Percentiles rank a stretch among this genome's conserved stretches.
These are phyloP conservation scores for Polyodon spathula DNA, from an alignment of 2,113 vertebrate genomes.

Conservation along the genomic window DNA sequence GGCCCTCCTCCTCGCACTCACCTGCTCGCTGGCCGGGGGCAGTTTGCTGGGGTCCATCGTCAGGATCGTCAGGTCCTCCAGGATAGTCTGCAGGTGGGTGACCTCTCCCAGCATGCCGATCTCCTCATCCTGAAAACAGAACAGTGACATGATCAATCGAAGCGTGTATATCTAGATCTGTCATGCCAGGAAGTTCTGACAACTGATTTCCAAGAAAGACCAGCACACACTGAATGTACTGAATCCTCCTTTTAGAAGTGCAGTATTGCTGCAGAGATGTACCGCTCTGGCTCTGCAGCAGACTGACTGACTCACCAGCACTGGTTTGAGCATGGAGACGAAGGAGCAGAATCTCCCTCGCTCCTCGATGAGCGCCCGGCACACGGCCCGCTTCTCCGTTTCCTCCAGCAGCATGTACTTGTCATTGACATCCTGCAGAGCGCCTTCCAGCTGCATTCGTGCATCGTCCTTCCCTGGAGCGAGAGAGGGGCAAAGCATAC, in stretches of 20 bases:
- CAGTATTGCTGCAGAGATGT: background rate
- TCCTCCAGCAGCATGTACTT: constrained; percentile 66
- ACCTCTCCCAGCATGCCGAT: constrained; percentile 71
- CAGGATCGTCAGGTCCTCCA: constrained; percentile 58
- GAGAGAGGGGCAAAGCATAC: background rate
- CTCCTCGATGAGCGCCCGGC: constrained; percentile 61
- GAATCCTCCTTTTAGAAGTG: background rate
- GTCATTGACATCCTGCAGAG: constrained; percentile 66
- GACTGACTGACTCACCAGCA: no score
- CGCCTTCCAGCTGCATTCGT: constrained; percentile 59
- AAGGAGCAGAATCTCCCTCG: constrained; percentile 64
- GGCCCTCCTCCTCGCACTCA: constrained; percentile 11
- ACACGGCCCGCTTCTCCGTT: constrained; percentile 61
- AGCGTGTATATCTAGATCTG: no score
- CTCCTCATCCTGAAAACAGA: constrained; percentile 58
- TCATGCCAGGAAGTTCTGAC: no score
- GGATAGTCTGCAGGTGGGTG: constrained; percentile 69
- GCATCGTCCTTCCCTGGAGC: constrained; percentile 60
- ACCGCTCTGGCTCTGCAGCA: no score
- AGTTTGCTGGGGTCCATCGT: constrained; percentile 62
- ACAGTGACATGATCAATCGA: background rate
- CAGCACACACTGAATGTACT: background rate
- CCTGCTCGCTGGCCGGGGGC: constrained; percentile 68
- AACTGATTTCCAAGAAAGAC: no score
- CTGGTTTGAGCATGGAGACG: constrained; percentile 63